A percentile compares a stretch with the other conserved stretches of the same genome.
These are phyloP conservation scores for Isotomurus palustris DNA, from an alignment of 2,888 invertebrate genomes.

Conservation along the genomic window DNA sequence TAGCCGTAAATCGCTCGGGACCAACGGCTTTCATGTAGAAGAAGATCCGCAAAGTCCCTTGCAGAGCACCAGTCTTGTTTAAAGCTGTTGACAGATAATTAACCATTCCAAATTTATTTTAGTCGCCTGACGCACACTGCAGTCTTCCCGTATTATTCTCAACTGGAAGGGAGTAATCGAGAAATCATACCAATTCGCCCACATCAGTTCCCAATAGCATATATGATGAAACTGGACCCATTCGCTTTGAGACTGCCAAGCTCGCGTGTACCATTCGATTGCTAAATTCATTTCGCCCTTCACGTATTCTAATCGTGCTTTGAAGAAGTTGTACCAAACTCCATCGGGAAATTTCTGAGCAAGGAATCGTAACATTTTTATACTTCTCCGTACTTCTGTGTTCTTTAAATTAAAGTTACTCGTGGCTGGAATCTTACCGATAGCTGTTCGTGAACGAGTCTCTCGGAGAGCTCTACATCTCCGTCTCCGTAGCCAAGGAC, in stretches of 20 bases:
- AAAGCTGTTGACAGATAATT: conserved; percentile 52
- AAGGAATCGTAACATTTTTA: background rate
- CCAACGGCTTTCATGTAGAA: conserved; percentile 81
- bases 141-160: too few species aligned
- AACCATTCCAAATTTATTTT: conserved; percentile 3
- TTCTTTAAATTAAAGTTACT: background rate
- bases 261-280: conserved; percentile 69
- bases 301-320: conserved; percentile 77
- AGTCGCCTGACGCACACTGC: too few species aligned
- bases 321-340: conserved; percentile 87
- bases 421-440: conserved; percentile 51
- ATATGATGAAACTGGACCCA: conserved; percentile 91
- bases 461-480: conserved; percentile 69
- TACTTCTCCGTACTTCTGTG: background rate
- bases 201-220: conserved; percentile 91
- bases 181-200: conserved; percentile 69
- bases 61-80: conserved; percentile 74
- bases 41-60: conserved; percentile 63
- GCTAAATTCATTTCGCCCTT: conserved; percentile 69
- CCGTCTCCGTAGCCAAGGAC: conserved; percentile 76
- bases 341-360: conserved; percentile 68
- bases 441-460: conserved; percentile 70
- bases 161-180: too few species aligned
- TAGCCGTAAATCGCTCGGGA: conserved; percentile 88
- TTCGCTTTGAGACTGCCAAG: conserved; percentile 72